Conservation (phyloP, 2,797 vertebrate species). For the Zonotrichia albicollis region DNA sequence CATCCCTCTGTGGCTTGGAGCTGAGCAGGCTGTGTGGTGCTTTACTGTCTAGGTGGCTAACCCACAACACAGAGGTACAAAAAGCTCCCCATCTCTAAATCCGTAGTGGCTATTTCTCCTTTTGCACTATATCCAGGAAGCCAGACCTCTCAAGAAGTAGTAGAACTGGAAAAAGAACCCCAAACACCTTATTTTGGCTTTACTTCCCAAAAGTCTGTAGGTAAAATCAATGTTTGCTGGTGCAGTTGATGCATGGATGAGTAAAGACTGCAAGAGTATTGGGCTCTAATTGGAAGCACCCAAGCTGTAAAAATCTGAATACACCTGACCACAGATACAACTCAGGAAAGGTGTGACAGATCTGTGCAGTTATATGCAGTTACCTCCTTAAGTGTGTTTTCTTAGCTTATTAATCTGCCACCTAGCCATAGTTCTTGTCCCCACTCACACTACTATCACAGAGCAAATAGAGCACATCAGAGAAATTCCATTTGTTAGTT, state of each 20-base stretch:
- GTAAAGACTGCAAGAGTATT: not conserved
- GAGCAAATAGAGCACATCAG: not conserved
- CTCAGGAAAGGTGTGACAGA: not conserved
- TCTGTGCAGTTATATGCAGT: not conserved
- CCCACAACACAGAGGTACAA: not conserved
- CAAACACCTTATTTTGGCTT: not conserved
- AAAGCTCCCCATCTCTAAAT: not conserved
- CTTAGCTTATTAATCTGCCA: not conserved
- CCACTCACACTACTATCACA: not conserved
- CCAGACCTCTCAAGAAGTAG: not conserved
- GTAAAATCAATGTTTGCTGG: not conserved
- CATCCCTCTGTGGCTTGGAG: rapidly evolving
- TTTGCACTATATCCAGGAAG: not conserved
- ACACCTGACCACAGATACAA: not conserved
- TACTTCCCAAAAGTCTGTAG: not conserved
- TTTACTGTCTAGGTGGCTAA: not conserved
- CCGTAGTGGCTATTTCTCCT: not conserved
- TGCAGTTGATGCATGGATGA: not conserved
- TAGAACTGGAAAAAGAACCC: not conserved
- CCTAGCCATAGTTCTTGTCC: rapidly evolving
- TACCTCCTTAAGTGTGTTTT: not conserved
- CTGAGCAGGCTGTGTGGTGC: not conserved
- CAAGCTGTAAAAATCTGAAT: not conserved
- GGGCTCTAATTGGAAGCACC: not conserved
- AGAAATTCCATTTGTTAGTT: not conserved